Percentiles rank a stretch among this genome's conserved stretches.
Evolutionary conservation across 1,140 invertebrate genomes (phyloP).

Genomic region (Drosophila azteca): DNA sequence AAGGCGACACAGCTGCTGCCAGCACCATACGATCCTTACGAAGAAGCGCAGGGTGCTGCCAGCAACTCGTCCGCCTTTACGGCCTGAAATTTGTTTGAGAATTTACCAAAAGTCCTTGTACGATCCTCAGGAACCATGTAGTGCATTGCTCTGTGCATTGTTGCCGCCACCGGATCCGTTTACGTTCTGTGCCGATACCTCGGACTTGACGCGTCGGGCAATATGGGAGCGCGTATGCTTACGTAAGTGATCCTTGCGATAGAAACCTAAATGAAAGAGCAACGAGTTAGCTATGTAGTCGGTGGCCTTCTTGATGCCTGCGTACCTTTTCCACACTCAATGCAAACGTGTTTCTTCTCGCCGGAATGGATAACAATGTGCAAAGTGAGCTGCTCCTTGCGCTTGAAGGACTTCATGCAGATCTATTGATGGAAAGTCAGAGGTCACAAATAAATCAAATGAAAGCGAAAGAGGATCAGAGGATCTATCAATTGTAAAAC

Average conservation of each 20-base stretch:
- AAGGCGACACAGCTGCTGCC: slow-evolving; percentile 51
- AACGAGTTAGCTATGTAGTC: background rate
- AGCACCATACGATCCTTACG: slow-evolving; percentile 8
- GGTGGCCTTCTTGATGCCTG: background rate
- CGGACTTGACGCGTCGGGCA: slow-evolving; percentile 83
- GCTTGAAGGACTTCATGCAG: slow-evolving; percentile 93
- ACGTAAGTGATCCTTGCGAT: slow-evolving; percentile 90
- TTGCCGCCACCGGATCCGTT: slow-evolving; percentile 72
- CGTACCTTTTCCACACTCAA: slow-evolving; percentile 93
- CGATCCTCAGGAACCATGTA: slow-evolving; percentile 84
- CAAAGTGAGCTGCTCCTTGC: slow-evolving; percentile 92
- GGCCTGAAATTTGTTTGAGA: slow-evolving; percentile 77
- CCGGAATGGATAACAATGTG: slow-evolving; percentile 94
- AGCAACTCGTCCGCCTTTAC: slow-evolving; percentile 41
- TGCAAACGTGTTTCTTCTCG: slow-evolving; percentile 93
- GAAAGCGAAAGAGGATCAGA: no score
- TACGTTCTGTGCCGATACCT: slow-evolving; percentile 84
- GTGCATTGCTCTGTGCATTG: slow-evolving; percentile 75
- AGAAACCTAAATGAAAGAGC: slow-evolving; percentile 85
- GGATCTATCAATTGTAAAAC: background rate
- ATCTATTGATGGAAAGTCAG: slow-evolving; percentile 82
- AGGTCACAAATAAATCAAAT: no score
- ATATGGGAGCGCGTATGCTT: slow-evolving; percentile 86
- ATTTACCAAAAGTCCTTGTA: slow-evolving; percentile 84
- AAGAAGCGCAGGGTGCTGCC: slow-evolving; percentile 28